These are phyloP conservation scores for Pelecanoides urinatrix DNA, from an alignment of 2,113 vertebrate genomes.

Conservation along the genomic window DNA sequence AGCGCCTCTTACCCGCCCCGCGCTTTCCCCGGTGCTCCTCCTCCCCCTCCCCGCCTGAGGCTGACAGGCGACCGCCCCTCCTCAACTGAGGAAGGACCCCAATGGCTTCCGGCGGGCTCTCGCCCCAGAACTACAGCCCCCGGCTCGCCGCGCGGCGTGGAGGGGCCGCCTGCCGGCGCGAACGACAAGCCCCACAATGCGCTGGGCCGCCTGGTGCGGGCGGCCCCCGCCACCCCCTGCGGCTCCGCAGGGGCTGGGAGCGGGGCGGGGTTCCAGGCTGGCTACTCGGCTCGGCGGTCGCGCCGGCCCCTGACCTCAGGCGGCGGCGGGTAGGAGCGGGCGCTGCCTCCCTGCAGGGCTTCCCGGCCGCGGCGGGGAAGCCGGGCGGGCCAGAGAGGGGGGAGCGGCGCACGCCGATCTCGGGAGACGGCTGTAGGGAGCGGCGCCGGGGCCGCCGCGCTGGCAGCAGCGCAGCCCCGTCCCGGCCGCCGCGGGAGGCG, in stretches of 20 bases:
- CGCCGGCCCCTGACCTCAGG: too few species aligned
- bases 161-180: not conserved
- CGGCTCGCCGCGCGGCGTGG: not conserved
- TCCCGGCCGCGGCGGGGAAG: not conserved
- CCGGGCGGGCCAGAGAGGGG: not conserved
- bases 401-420: not conserved
- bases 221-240: too few species aligned
- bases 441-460: not conserved
- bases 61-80: not conserved
- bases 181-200: not conserved
- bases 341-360: too few species aligned
- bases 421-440: not conserved
- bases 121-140: conserved; percentile 27
- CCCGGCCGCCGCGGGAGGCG: not conserved
- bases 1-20: not conserved
- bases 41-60: not conserved
- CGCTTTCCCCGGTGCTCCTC: not conserved
- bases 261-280: too few species aligned
- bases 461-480: not conserved
- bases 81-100: not conserved
- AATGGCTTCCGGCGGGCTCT: not conserved
- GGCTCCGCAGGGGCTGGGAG: too few species aligned
- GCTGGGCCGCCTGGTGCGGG: too few species aligned
- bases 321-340: too few species aligned
- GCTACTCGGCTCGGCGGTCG: too few species aligned